Conservation (phyloP, 2,113 vertebrate species). For the Panurus biarmicus region DNA sequence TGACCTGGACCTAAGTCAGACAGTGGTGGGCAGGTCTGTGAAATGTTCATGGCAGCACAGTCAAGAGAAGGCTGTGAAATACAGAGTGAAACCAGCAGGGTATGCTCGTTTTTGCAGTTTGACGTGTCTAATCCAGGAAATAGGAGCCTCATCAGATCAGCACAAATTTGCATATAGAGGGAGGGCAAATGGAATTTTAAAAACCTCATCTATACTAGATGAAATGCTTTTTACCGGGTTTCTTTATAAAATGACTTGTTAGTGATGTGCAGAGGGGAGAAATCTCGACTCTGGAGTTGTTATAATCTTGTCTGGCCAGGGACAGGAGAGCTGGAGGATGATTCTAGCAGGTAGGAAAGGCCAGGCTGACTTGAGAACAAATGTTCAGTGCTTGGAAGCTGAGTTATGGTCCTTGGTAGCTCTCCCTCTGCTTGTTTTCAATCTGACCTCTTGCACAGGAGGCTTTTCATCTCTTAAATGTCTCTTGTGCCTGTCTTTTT, state of each 20-base stretch:
- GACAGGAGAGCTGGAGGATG: background rate
- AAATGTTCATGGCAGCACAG: background rate
- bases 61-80: background rate
- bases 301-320: background rate
- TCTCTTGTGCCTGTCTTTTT: background rate
- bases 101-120: slow-evolving; percentile 20
- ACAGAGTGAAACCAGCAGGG: background rate
- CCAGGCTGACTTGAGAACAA: background rate
- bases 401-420: background rate
- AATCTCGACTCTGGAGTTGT: background rate
- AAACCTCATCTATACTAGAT: slow-evolving; percentile 54
- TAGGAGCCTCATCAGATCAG: slow-evolving; percentile 61
- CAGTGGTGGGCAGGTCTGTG: background rate
- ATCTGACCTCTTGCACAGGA: background rate
- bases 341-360: background rate
- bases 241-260: slow-evolving; percentile 4
- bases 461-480: background rate
- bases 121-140: slow-evolving; percentile 59
- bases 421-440: background rate
- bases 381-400: background rate
- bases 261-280: background rate
- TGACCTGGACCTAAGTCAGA: slow-evolving; percentile 46
- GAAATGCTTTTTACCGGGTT: slow-evolving; percentile 4
- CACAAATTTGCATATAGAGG: slow-evolving; percentile 52
- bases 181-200: slow-evolving; percentile 63